Conservation (phyloP, 2,113 vertebrate species). For the Myodes glareolus region DNA sequence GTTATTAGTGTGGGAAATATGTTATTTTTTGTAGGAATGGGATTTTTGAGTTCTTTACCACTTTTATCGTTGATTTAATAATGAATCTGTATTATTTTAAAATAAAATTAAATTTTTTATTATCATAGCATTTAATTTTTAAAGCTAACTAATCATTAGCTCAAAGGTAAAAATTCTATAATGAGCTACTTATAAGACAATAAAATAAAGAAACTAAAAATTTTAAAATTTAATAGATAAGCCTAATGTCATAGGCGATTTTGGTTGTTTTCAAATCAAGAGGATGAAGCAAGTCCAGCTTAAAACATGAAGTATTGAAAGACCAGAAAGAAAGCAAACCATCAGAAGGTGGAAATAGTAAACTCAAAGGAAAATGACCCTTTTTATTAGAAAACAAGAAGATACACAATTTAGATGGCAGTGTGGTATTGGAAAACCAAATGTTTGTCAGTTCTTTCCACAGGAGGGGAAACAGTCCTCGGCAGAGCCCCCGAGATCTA, state of each 20-base stretch:
- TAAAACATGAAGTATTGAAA: not conserved
- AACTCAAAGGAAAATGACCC: not conserved
- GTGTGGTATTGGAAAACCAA: not conserved
- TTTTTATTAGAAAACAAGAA: conserved; percentile 3
- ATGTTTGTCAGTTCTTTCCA: not conserved
- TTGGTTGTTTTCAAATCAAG: not conserved
- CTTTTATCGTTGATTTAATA: conserved; percentile 19
- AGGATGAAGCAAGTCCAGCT: not conserved
- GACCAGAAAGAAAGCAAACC: not conserved
- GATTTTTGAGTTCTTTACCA: not conserved
- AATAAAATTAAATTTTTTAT: conserved; percentile 12
- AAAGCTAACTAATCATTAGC: conserved; percentile 10
- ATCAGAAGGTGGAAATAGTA: not conserved
- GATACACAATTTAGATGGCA: not conserved
- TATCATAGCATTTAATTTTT: not conserved
- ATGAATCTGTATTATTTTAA: not conserved
- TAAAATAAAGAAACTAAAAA: conserved; percentile 25
- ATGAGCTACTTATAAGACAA: not conserved
- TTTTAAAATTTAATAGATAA: not conserved
- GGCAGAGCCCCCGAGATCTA: too few relatives aligned
- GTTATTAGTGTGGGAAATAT: not conserved
- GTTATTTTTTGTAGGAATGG: not conserved
- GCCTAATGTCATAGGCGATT: not conserved
- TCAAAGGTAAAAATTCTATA: conserved; percentile 7
- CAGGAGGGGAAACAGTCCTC: not conserved